Evolutionary conservation across 2,888 invertebrate genomes (phyloP).

Genomic region (Caenorhabditis sinica): DNA sequence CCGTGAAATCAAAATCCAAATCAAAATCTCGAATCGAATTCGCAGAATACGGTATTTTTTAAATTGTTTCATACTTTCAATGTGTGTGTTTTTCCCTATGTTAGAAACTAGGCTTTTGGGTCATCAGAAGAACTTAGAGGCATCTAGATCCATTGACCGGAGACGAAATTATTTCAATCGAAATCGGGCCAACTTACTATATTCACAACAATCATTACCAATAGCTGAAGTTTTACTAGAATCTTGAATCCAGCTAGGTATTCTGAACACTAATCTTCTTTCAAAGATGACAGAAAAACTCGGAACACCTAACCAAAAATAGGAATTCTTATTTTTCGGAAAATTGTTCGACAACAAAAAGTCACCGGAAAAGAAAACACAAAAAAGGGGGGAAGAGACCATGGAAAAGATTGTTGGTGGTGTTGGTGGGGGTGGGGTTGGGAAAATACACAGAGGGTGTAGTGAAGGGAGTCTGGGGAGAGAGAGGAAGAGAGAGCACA

Average conservation of each 20-base stretch:
- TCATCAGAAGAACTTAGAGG: too few relatives aligned
- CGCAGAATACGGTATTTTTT: too few relatives aligned
- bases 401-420: constrained; percentile 30
- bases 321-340: background rate
- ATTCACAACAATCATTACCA: too few relatives aligned
- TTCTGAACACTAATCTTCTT: background rate
- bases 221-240: background rate
- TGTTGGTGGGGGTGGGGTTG: constrained; percentile 25
- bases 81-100: too few relatives aligned
- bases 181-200: too few relatives aligned
- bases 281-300: background rate
- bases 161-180: background rate
- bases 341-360: constrained; percentile 18
- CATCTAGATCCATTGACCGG: background rate
- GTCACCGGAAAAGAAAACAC: constrained; percentile 36
- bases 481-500: constrained; percentile 32
- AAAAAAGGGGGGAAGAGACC: constrained; percentile 18
- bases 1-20: too few relatives aligned
- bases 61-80: too few relatives aligned
- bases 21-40: too few relatives aligned
- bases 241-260: background rate
- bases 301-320: constrained; percentile 9
- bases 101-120: too few relatives aligned
- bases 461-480: constrained; percentile 41
- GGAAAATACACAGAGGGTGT: constrained; percentile 9